Conservation (phyloP, 2,113 vertebrate genomes). For the Panthera leo region DNA sequence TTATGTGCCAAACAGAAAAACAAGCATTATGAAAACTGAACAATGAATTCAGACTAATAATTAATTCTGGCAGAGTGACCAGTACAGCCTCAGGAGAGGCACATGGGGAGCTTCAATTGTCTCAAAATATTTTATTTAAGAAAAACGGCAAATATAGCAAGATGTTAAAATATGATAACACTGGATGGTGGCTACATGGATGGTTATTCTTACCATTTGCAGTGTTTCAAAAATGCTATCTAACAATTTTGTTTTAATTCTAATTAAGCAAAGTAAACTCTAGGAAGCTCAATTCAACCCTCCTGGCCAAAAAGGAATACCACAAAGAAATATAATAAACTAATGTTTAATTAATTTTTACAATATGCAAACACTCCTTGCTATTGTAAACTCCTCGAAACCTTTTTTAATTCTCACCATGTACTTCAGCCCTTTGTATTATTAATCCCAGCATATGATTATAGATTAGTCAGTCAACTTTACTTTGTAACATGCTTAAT, state of each 20-base stretch:
- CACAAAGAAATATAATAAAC: constrained; percentile 15
- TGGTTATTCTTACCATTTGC: neutral
- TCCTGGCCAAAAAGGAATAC: neutral
- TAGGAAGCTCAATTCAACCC: neutral
- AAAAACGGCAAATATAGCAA: neutral
- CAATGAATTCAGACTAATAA: neutral
- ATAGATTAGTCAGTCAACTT: constrained; percentile 60
- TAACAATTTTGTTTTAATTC: neutral
- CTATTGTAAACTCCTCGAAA: constrained; percentile 29
- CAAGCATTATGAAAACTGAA: neutral
- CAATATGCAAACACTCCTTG: neutral
- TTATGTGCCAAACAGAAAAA: neutral
- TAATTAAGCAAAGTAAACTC: neutral
- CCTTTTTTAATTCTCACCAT: constrained; percentile 18
- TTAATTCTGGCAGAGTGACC: neutral
- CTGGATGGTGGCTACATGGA: neutral
- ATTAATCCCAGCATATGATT: constrained; percentile 50
- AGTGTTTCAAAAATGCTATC: neutral
- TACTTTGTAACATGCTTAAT: constrained; percentile 28
- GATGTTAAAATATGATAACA: neutral
- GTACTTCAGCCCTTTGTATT: constrained; percentile 37
- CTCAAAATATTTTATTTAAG: neutral
- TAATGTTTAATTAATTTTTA: constrained; percentile 60
- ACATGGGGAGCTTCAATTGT: neutral
- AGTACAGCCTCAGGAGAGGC: neutral